Percentiles rank a stretch among this genome's conserved stretches.
Conservation (phyloP, 2,888 invertebrate species). For the Andrena bicolor region DNA sequence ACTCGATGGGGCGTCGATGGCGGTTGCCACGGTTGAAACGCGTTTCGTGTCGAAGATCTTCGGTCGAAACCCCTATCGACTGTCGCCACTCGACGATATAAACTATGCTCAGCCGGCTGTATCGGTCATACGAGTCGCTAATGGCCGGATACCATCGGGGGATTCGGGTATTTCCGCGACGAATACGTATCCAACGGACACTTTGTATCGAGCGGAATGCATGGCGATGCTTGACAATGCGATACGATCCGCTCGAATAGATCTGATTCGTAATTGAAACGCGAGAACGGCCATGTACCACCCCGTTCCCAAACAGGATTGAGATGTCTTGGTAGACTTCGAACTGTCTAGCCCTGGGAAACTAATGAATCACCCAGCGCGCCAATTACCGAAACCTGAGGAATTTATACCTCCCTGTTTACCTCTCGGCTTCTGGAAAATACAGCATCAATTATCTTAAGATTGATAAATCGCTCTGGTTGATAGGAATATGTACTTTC, state of each 20-base stretch:
- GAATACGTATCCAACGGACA: constrained; percentile 41
- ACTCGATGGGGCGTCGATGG: neutral
- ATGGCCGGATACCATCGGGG: constrained; percentile 35
- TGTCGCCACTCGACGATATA: constrained; percentile 1
- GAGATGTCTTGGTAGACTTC: constrained; percentile 25
- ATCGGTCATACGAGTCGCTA: constrained; percentile 32
- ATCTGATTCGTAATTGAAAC: constrained; percentile 56
- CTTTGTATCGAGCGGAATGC: constrained; percentile 46
- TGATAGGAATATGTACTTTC: neutral
- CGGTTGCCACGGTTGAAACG: constrained; percentile 34
- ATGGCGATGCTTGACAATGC: constrained; percentile 58
- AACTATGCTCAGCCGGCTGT: constrained; percentile 15
- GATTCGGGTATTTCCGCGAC: constrained; percentile 44
- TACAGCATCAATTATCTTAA: too few species aligned
- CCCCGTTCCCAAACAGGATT: constrained; percentile 21
- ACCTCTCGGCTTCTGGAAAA: constrained; percentile 3
- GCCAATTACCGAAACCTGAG: constrained; percentile 30
- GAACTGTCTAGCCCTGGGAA: constrained; percentile 12
- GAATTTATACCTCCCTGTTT: constrained; percentile 11
- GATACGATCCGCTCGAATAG: constrained; percentile 41
- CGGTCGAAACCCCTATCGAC: constrained; percentile 39
- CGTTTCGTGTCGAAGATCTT: constrained; percentile 31
- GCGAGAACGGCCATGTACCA: constrained; percentile 20
- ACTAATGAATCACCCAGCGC: constrained; percentile 45
- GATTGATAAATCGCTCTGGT: neutral